A percentile compares a stretch with the other conserved stretches of the same genome.
Evolutionary conservation across 35 echinoderm and acorn worm genomes (phyloP).

Genomic region (Amphiura filiformis): DNA sequence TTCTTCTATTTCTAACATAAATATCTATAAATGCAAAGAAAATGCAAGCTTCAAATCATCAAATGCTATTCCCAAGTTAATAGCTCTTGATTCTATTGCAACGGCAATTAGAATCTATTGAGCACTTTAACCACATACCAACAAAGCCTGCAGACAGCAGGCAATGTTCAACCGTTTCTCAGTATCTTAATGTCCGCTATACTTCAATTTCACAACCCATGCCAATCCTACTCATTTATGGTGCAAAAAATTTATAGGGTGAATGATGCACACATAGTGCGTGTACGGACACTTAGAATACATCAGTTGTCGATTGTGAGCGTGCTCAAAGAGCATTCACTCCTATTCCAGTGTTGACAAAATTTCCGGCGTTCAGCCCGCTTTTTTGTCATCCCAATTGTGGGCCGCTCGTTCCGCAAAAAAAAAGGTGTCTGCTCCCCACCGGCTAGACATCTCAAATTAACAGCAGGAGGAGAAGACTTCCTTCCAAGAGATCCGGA

Average conservation of each 20-base stretch:
- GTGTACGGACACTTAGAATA: neutral
- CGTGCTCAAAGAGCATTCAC: neutral
- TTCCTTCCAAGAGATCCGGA: neutral
- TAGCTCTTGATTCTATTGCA: too few species aligned
- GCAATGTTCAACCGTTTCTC: too few species aligned
- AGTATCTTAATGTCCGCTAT: neutral
- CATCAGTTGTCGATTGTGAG: neutral
- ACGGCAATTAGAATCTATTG: too few species aligned
- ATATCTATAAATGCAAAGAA: too few species aligned
- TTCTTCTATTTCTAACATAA: too few species aligned
- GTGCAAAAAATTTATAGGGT: neutral
- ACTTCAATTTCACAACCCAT: slow-evolving; percentile 11
- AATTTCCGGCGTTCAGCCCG: slow-evolving; percentile 1
- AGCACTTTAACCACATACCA: too few species aligned
- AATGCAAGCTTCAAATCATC: too few species aligned
- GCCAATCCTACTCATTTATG: neutral
- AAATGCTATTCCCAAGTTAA: too few species aligned
- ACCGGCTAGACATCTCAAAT: neutral
- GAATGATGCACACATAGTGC: neutral
- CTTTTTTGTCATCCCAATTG: neutral
- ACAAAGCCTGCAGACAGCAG: too few species aligned
- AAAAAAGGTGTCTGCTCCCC: slow-evolving; percentile 6
- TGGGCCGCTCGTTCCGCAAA: neutral
- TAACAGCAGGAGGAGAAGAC: neutral
- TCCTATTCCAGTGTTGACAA: neutral